These are phyloP conservation scores for Pocillopora verrucosa DNA, from an alignment of 64 coral and sea anemone genomes.

Conservation along the genomic window DNA sequence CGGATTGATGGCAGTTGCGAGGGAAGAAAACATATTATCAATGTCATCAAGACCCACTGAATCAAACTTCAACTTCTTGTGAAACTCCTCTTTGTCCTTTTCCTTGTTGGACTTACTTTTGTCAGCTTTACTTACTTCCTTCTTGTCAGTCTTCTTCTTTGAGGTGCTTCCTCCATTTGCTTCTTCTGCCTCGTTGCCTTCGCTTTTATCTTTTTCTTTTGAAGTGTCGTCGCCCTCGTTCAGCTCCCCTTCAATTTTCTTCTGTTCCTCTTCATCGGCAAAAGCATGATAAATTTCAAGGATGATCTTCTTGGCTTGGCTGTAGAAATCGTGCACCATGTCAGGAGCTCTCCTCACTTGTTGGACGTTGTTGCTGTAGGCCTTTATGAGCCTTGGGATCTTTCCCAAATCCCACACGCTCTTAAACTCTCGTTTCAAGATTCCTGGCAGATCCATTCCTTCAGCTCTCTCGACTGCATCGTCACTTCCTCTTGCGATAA, in stretches of 20 bases:
- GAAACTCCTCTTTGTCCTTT: too few species aligned
- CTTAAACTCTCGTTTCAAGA: conserved; percentile 55
- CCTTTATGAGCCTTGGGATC: conserved; percentile 48
- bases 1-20: conserved; percentile 58
- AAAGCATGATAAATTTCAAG: conserved; percentile 66
- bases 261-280: conserved; percentile 69
- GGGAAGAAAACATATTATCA: conserved; percentile 67
- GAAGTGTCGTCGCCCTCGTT: conserved; percentile 4
- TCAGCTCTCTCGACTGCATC: conserved; percentile 50
- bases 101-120: too few species aligned
- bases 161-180: neutral
- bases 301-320: conserved; percentile 53
- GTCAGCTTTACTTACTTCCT: too few species aligned
- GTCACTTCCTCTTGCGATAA: conserved; percentile 45
- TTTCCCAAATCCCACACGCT: conserved; percentile 66
- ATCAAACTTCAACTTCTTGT: conserved; percentile 47
- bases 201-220: neutral
- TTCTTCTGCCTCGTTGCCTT: conserved; percentile 9
- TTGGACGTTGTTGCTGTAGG: conserved; percentile 60
- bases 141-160: too few species aligned
- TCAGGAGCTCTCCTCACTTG: conserved; percentile 65
- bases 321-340: conserved; percentile 77
- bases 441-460: conserved; percentile 26
- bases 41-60: conserved; percentile 74
- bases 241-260: conserved; percentile 54